Base-by-base conservation (phyloP, 1,140 invertebrate species). In the Pachypeltis micranthus region DNA sequence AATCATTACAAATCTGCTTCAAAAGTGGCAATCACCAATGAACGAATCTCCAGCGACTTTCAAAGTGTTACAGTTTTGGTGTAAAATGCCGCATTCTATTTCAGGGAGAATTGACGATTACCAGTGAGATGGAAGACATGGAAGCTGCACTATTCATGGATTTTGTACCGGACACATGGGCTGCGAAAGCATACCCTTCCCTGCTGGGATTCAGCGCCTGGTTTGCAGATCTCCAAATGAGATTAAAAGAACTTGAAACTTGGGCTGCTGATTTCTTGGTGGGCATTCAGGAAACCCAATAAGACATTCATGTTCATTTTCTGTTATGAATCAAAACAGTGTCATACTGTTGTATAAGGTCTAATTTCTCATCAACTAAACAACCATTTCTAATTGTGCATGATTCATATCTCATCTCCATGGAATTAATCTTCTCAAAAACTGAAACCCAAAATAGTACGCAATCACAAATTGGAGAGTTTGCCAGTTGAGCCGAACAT, bases 41-140 rank as follows among this genome's bases (percentile, higher is more conserved):
- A 39, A 39, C 34, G 7, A n/a, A 51, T 51, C 7, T 51, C n/a
- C n/a, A n/a, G n/a, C n/a, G n/a, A n/a, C 7, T 39, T 39, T 39
- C n/a, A 39, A 39, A 39, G 7, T 39, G n/a, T 10, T 39, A 39
- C n/a, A 39, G 7, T 39, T 39, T 39, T 39, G n/a, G n/a, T 7
- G n/a, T n/a, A n/a, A n/a, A n/a, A n/a, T n/a, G n/a, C n/a, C n/a
- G n/a, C n/a, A n/a, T 63, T 55, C 16, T 27, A 24, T 29, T 58
- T n/a, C 68, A 91, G 84, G 93, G 93, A 54, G 92, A 96, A 74
- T 73, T 96, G 27, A 96, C 93, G 0, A 94, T 96, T 61, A 94
- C 91, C 54, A 78, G 85, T 12, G 88, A 91, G 54, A 96, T 97
- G 93, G 93, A 97, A 75, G 80, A 84, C 26, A 72, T 96, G 34